Base-by-base conservation (phyloP, 2,113 vertebrate genomes). In the Oreocharis arfaki region DNA sequence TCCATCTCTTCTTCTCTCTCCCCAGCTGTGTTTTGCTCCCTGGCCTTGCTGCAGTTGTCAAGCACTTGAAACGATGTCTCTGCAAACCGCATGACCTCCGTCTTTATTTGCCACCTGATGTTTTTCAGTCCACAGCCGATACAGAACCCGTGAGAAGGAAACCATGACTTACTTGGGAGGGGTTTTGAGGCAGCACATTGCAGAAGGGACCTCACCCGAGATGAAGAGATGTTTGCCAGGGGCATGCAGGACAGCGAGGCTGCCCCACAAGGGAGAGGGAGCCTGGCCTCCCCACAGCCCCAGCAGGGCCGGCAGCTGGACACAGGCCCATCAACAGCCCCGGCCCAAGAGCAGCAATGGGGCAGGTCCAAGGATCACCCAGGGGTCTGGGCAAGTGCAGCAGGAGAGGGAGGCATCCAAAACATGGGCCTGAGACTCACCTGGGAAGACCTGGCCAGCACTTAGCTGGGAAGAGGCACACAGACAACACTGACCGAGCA, bases 401-500 rank as follows among this genome's bases (percentile, higher is more conserved):
- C 26, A 61, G 67, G 24, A 69, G 42, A 18, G 7, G 28, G n/a
- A 10, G 26, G 13, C 33, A 42, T 33, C 37, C 21, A 33, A 26
- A 46, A 17, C 1, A 3, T 0, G 7, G 6, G 6, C 28, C 69
- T 42, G 37, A 59, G 20, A 32, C 32, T 21, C 46, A 2, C 6
- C 10, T 24, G 42, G 17, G n/a, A 41, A 37, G 15, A 28, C 15
- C 12, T 7, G 6, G 37, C 47, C 39, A 11, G 13, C 35, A 1
- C 37, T 42, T 10, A 6, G 8, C 24, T 1, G 3, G 41, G 44
- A 17, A 4, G 37, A 42, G 9, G 59, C 21, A 1, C 49, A 16
- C 0, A 0, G 33, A 8, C 24, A 44, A 30, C 53, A 0, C 53
- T 52, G 6, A 41, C 56, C 37, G 15, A 47, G 23, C 61, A 53